These are phyloP conservation scores for Coccyzus lansbergi DNA, from an alignment of 2,797 vertebrate genomes.

Conservation along the genomic window DNA sequence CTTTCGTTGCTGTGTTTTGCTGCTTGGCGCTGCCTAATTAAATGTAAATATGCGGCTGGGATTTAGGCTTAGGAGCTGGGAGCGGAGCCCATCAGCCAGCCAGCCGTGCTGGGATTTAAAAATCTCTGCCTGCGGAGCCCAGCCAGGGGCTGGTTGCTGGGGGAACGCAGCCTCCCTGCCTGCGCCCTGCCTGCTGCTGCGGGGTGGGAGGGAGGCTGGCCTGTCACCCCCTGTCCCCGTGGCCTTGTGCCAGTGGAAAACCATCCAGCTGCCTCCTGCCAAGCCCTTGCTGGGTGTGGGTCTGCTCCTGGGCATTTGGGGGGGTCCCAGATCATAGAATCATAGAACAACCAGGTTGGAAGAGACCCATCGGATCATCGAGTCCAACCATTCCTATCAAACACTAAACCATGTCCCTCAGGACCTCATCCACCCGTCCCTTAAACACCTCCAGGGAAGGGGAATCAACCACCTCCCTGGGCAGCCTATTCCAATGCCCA, in stretches of 20 bases:
- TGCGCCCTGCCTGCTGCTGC: not conserved
- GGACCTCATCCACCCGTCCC: too few relatives aligned
- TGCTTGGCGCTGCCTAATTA: constrained; percentile 68
- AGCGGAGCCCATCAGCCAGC: constrained; percentile 62
- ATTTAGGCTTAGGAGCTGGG: constrained; percentile 62
- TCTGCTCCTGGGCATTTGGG: not conserved
- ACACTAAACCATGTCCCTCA: too few relatives aligned
- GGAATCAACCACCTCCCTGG: too few relatives aligned
- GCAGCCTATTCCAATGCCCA: too few relatives aligned
- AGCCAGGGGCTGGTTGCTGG: constrained; percentile 53
- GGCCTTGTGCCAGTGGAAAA: rapidly evolving
- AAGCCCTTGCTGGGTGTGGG: rapidly evolving
- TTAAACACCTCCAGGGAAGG: too few relatives aligned
- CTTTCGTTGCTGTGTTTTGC: constrained; percentile 15
- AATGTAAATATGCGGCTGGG: constrained; percentile 69
- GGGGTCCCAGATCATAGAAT: rapidly evolving
- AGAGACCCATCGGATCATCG: too few relatives aligned
- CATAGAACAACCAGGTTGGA: too few relatives aligned
- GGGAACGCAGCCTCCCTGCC: constrained; percentile 49
- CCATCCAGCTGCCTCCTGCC: not conserved
- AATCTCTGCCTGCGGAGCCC: not conserved
- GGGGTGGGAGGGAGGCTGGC: not conserved
- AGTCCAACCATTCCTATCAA: too few relatives aligned
- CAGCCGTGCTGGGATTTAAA: constrained; percentile 64
- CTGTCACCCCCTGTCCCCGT: not conserved